Evolutionary conservation across 2,113 vertebrate genomes (phyloP), one percentile per base, ranked within the genome.

Genomic region (Lycocorax pyrrhopterus): DNA sequence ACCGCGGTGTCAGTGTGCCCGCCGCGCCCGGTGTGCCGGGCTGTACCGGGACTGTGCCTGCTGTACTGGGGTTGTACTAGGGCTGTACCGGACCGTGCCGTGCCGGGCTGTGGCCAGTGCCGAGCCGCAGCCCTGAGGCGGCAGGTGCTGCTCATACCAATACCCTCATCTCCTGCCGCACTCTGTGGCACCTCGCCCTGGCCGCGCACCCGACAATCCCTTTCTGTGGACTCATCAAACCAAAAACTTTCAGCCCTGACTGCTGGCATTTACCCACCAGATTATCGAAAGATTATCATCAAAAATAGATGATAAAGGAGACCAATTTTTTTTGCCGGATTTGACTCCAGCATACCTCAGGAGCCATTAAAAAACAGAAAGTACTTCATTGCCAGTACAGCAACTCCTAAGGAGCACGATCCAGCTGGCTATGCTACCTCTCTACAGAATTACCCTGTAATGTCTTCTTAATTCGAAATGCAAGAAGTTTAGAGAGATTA

Each of bases 141-240:
- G 30, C 35, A 22, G 25, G 33, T 14, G 81, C 59, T 10, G 41
- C 82, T 29, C 69, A 3, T 2, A 8, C 18, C 43, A 12, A 8
- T 12, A 5, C 23, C 19, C 29, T 26, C 46, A 16, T 21, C 56
- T 26, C 47, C 27, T 32, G 33, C 68, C 39, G 6, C 22, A 6
- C 58, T 23, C 9, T 2, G 23, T 0, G 51, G 49, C 83, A 8
- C 7, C 43, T 14, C 37, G 0, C 0, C 7, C 2, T 25, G 55
- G 22, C 55, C 16, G 0, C 1, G 5, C 52, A 10, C 7, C 60
- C 16, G 1, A 1, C 3, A 4, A 25, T 7, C 13, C 35, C 29
- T 9, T 23, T 58, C 55, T 30, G 23, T 26, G 27, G 20, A 7
- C 15, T 62, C 43, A 5, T 4, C 29, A 51, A 41, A 37, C 16